Evolutionary conservation across 2,113 vertebrate genomes (phyloP).

Genomic region (Malaclemys terrapin): DNA sequence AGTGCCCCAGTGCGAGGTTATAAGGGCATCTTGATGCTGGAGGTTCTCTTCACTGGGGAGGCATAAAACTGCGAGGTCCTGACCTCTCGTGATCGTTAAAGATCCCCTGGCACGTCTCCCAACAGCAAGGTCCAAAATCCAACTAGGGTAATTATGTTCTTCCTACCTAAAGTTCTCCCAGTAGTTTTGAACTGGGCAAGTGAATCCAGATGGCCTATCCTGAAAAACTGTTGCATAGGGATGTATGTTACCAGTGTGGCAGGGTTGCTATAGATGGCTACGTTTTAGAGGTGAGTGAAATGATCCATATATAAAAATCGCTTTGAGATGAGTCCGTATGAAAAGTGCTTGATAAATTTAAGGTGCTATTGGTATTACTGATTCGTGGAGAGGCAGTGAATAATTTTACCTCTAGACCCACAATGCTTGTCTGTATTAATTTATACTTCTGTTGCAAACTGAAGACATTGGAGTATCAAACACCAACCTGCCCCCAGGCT

Average conservation of each 20-base stretch:
- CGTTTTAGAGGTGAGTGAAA: fast-evolving
- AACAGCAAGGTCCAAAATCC: neutral
- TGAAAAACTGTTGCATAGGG: neutral
- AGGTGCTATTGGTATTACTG: neutral
- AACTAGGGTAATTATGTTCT: conserved; percentile 1
- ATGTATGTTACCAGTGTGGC: neutral
- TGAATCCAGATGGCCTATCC: fast-evolving
- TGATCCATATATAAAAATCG: fast-evolving
- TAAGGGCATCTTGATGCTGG: neutral
- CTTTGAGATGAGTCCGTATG: neutral
- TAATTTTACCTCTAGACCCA: conserved; percentile 7
- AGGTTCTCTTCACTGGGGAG: neutral
- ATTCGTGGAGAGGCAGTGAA: conserved; percentile 6
- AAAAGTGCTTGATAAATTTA: fast-evolving
- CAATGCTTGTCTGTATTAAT: neutral
- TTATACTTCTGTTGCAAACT: neutral
- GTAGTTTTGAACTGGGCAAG: neutral
- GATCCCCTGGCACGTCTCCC: neutral
- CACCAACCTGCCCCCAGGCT: neutral
- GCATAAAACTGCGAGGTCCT: neutral
- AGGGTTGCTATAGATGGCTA: neutral
- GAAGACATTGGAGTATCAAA: conserved; percentile 35
- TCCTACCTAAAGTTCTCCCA: conserved; percentile 13
- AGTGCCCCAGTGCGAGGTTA: neutral
- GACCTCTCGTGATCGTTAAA: neutral